Base-by-base conservation (phyloP, 2,113 vertebrate genomes). In the Lamprotornis superbus region DNA sequence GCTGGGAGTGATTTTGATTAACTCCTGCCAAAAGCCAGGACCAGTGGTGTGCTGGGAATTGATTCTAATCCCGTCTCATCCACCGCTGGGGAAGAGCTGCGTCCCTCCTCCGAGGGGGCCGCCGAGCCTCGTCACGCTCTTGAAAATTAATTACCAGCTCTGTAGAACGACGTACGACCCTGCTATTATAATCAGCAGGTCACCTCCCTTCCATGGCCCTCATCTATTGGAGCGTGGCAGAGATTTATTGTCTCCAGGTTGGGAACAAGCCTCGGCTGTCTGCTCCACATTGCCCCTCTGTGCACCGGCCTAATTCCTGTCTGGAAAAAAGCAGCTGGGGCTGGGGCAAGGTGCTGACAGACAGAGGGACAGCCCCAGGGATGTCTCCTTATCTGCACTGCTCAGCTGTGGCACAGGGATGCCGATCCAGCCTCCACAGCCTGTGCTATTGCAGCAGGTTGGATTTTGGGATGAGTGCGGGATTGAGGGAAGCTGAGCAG, bases 131-230 rank as follows among this genome's bases (percentile, higher is more conserved):
- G 12, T 94, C 91, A 85, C 5, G 0, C 71, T 40, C 96, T 95
- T 68, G 81, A 74, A 95, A 96, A 96, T 97, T 95, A 97, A 97
- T 97, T 97, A 96, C 50, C 86, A 80, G 93, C 91, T 92, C 86
- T 74, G 91, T 61, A 83, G 90, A 90, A 89, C 2, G 37, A 95
- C 3, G 78, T 94, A 37, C 1, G 55, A 79, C 91, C 93, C 90
- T 33, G 78, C 91, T 93, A 89, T 97, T 93, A 88, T 82, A 88
- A 97, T 96, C 96, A 95, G 86, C 44, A 2, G 84, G 95, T 96
- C 93, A 76, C 83, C 68, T 96, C 93, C 91, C 53, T 69, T 95
- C 40, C 7, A 31, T 28, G 7, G 71, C 57, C 93, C 73, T 92
- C 61, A 64, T 90, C 83, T 53, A 27, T 39, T 42, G 1, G 46